Conservation (phyloP, 2,113 vertebrate genomes). For the Brienomyrus brachyistius region DNA sequence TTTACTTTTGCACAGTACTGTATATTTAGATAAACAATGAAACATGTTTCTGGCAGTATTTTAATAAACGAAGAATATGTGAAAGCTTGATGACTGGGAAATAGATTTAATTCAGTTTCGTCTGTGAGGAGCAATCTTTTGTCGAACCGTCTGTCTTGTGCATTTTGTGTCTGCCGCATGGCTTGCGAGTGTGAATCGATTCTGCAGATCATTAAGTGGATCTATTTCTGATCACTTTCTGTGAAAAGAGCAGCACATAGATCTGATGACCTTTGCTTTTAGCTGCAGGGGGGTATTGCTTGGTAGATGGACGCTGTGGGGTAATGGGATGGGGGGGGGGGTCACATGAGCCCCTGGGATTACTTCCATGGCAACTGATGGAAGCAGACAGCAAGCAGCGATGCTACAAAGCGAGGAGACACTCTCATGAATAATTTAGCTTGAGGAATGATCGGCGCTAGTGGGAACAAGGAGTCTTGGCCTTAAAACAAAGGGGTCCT, state of each 20-base stretch:
- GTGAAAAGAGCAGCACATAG: neutral
- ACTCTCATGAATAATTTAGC: slow-evolving; percentile 18
- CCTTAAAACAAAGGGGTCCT: slow-evolving; percentile 4
- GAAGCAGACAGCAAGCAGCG: slow-evolving; percentile 34
- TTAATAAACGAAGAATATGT: slow-evolving; percentile 5
- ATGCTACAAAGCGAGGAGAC: slow-evolving; percentile 29
- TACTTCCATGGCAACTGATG: slow-evolving; percentile 37
- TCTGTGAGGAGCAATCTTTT: neutral
- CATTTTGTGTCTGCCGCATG: neutral
- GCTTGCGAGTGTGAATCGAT: neutral
- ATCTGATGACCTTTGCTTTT: slow-evolving; percentile 30
- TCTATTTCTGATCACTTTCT: neutral
- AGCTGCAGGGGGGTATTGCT: slow-evolving; percentile 25
- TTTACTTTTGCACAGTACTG: neutral
- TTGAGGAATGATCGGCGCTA: slow-evolving; percentile 36
- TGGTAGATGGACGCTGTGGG: neutral
- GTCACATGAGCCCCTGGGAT: slow-evolving; percentile 18
- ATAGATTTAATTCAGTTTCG: neutral
- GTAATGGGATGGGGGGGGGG: slow-evolving; percentile 24
- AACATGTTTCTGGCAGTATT: neutral
- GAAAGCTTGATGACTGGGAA: neutral
- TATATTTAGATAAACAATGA: slow-evolving; percentile 14
- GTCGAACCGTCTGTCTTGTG: neutral
- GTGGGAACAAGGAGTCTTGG: neutral
- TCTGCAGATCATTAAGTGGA: neutral